These are phyloP conservation scores for Mus caroli DNA, from an alignment of 2,797 vertebrate species.

Conservation along the genomic window DNA sequence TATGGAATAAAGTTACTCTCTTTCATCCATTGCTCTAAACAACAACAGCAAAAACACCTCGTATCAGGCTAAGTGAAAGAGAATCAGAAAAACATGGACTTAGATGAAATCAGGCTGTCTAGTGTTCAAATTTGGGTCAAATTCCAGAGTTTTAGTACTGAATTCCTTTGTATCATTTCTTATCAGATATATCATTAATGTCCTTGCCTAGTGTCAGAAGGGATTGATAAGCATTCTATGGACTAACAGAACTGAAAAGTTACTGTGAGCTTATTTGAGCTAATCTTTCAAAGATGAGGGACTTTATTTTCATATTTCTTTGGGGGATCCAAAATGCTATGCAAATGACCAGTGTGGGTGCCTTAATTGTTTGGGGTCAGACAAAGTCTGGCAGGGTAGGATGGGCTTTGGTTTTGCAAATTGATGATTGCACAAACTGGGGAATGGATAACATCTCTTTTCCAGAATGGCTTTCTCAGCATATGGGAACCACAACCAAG, in stretches of 20 bases:
- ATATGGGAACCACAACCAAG: conserved; percentile 45
- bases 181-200: conserved; percentile 31
- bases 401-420: conserved; percentile 77
- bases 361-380: conserved; percentile 64
- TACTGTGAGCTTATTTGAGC: conserved; percentile 9
- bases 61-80: not conserved
- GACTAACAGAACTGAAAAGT: conserved; percentile 64
- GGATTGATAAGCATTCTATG: conserved; percentile 58
- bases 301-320: conserved; percentile 61
- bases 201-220: conserved; percentile 56
- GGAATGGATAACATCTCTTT: conserved; percentile 32
- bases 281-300: conserved; percentile 41
- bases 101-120: conserved; percentile 56
- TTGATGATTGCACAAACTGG: conserved; percentile 63
- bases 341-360: conserved; percentile 36
- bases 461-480: conserved; percentile 73
- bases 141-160: conserved; percentile 47
- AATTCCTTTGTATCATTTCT: conserved; percentile 56
- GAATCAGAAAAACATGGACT: not conserved
- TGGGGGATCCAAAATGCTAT: conserved; percentile 38
- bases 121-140: conserved; percentile 64
- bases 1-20: not conserved
- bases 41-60: not conserved
- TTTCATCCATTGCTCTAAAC: not conserved
- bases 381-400: conserved; percentile 57